Conservation (phyloP, 2,113 vertebrate species). For the Heterotis niloticus region DNA sequence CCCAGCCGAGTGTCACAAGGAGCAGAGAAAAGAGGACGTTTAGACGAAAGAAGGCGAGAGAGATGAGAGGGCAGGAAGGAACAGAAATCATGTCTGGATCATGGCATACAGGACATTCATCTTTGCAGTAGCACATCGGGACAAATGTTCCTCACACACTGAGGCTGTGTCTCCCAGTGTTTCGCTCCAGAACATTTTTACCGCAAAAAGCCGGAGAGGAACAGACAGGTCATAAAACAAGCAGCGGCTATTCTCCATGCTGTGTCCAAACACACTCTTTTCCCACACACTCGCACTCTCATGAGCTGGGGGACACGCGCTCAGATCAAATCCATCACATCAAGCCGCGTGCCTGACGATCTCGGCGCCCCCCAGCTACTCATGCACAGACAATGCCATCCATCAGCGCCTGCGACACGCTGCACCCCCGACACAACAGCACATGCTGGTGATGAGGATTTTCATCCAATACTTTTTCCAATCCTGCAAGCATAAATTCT, state of each 20-base stretch:
- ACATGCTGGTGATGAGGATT: background rate
- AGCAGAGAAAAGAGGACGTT: no score
- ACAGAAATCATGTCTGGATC: no score
- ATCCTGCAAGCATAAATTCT: background rate
- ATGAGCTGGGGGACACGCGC: background rate
- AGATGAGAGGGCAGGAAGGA: no score
- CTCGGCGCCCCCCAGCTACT: slow-evolving; percentile 13
- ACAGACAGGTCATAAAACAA: background rate
- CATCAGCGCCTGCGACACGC: slow-evolving; percentile 7
- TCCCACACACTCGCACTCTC: background rate
- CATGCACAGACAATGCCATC: slow-evolving; percentile 21
- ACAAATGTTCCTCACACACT: no score
- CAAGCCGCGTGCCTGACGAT: slow-evolving; percentile 13
- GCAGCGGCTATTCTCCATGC: background rate
- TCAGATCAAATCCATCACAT: slow-evolving; percentile 22
- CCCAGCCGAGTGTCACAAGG: no score
- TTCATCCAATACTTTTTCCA: slow-evolving; percentile 19
- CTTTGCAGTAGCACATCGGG: no score
- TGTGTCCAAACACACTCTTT: background rate
- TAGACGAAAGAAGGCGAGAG: no score
- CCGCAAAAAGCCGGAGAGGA: background rate
- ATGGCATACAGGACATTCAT: no score
- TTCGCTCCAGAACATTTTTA: background rate
- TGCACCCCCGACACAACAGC: background rate
- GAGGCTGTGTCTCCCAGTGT: background rate